Conservation (phyloP, 2,888 invertebrate genomes). For the Lobophora halterata region DNA sequence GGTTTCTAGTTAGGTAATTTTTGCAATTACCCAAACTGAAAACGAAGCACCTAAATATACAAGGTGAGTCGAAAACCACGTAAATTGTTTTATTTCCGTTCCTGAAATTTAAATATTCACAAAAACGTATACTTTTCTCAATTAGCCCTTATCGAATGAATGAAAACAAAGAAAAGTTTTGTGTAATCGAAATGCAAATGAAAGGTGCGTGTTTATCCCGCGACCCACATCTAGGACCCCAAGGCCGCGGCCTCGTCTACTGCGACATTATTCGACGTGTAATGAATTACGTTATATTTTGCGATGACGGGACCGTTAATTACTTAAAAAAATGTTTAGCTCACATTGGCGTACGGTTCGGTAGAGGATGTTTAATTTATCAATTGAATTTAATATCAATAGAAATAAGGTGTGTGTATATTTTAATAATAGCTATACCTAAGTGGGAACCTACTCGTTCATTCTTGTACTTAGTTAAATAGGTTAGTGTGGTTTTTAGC, state of each 20-base stretch:
- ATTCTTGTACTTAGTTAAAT: too few species aligned
- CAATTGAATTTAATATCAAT: too few species aligned
- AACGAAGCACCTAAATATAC: not conserved
- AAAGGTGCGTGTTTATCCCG: conserved; percentile 67
- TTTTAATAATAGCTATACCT: too few species aligned
- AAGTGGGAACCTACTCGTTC: too few species aligned
- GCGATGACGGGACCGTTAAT: conserved; percentile 22
- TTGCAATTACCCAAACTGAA: conserved; percentile 3
- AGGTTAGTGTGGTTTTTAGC: too few species aligned
- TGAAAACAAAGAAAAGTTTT: conserved; percentile 46
- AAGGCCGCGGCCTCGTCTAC: conserved; percentile 66
- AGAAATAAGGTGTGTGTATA: too few species aligned
- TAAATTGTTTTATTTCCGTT: conserved; percentile 37
- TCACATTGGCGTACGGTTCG: too few species aligned
- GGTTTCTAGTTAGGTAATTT: conserved; percentile 1
- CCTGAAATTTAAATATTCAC: conserved; percentile 36
- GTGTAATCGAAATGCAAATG: conserved; percentile 76
- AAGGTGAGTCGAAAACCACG: conserved; percentile 9
- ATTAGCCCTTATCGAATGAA: conserved; percentile 59
- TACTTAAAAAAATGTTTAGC: conserved; percentile 22
- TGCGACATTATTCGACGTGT: conserved; percentile 43
- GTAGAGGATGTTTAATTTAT: too few species aligned
- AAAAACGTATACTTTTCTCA: conserved; percentile 56
- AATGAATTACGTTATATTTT: conserved; percentile 32
- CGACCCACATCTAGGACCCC: conserved; percentile 74